A percentile compares a stretch with the other conserved stretches of the same genome.
Conservation (phyloP, 2,113 vertebrate species). For the Pagrus major region DNA sequence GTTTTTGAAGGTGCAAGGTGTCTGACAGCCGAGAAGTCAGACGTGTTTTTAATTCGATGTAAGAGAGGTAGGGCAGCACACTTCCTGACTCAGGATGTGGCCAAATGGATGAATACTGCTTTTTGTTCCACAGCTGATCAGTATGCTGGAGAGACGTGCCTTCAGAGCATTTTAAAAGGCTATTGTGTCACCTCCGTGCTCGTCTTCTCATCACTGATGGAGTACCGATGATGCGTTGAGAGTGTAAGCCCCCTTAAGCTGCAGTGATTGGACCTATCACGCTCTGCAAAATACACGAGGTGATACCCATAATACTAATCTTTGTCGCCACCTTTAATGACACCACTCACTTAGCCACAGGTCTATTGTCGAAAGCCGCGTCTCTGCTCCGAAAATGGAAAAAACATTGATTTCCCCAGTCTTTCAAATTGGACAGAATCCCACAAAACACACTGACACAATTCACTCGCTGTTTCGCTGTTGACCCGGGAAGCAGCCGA, state of each 20-base stretch:
- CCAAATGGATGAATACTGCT: slow-evolving; percentile 45
- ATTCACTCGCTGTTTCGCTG: slow-evolving; percentile 33
- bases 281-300: slow-evolving; percentile 46
- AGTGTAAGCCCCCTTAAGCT: slow-evolving; percentile 66
- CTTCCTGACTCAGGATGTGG: slow-evolving; percentile 37
- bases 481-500: slow-evolving; percentile 57
- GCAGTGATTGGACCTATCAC: slow-evolving; percentile 59
- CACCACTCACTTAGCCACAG: slow-evolving; percentile 44
- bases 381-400: slow-evolving; percentile 20
- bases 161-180: slow-evolving; percentile 61
- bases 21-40: slow-evolving; percentile 33
- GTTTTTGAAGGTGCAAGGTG: slow-evolving; percentile 29
- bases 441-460: slow-evolving; percentile 42
- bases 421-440: slow-evolving; percentile 61
- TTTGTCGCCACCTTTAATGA: slow-evolving; percentile 45
- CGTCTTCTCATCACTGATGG: slow-evolving; percentile 55
- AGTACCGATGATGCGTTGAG: slow-evolving; percentile 50
- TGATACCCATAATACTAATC: slow-evolving; percentile 52
- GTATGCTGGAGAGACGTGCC: slow-evolving; percentile 39
- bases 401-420: slow-evolving; percentile 29
- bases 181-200: slow-evolving; percentile 53
- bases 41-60: slow-evolving; percentile 66
- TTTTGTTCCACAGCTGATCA: slow-evolving; percentile 59
- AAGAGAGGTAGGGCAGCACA: slow-evolving; percentile 14
- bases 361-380: slow-evolving; percentile 6